These are phyloP conservation scores for Catagonus wagneri DNA, from an alignment of 2,113 vertebrate species.

Conservation along the genomic window DNA sequence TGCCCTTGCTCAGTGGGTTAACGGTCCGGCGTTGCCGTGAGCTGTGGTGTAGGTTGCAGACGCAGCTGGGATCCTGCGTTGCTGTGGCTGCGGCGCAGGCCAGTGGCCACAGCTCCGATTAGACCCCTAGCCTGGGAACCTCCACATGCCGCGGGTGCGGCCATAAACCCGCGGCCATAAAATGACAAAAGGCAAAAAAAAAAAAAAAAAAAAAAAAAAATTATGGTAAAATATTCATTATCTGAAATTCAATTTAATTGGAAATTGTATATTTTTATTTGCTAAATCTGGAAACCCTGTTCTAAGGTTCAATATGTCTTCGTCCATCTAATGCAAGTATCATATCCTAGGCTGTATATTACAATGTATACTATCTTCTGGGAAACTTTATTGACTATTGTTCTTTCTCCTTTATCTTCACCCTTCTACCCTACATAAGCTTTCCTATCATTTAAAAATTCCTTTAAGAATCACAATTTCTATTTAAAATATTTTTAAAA, in stretches of 20 bases:
- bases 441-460: background rate
- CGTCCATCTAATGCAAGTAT: background rate
- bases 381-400: background rate
- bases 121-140: too few relatives aligned
- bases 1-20: too few relatives aligned
- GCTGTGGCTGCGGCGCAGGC: too few relatives aligned
- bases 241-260: background rate
- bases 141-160: too few relatives aligned
- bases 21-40: too few relatives aligned
- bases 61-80: too few relatives aligned
- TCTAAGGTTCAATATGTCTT: background rate
- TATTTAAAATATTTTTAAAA: slow-evolving; percentile 3
- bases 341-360: background rate
- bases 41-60: too few relatives aligned
- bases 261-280: background rate
- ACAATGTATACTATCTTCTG: background rate
- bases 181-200: too few relatives aligned
- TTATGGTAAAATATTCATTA: background rate
- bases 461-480: background rate
- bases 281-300: background rate
- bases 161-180: too few relatives aligned
- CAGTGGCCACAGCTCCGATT: too few relatives aligned
- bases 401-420: background rate
- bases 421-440: background rate
- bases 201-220: too few relatives aligned